Conservation (phyloP, 2,113 vertebrate species). For the Beaufortia kweichowensis region DNA sequence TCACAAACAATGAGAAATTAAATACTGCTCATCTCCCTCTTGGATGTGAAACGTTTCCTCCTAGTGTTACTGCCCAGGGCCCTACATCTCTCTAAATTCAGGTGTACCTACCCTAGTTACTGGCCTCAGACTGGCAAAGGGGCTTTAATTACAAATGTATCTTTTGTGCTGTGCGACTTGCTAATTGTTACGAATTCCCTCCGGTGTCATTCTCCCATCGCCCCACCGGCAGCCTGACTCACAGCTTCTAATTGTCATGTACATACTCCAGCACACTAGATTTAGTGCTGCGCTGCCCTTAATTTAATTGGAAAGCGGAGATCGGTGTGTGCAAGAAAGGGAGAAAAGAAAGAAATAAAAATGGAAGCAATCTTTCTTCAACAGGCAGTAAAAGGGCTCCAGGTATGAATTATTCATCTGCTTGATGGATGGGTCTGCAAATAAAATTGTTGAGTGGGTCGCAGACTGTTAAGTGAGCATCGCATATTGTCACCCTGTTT, state of each 20-base stretch:
- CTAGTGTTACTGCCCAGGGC: conserved; percentile 11
- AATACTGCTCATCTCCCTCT: conserved; percentile 19
- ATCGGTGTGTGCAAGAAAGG: conserved; percentile 60
- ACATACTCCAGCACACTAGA: conserved; percentile 70
- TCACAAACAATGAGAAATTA: conserved; percentile 13
- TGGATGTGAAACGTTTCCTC: conserved; percentile 23
- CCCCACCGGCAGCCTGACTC: conserved; percentile 27
- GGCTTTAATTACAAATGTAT: conserved; percentile 46
- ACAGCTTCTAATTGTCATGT: conserved; percentile 76
- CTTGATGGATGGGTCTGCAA: conserved; percentile 76
- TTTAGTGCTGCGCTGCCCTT: conserved; percentile 76
- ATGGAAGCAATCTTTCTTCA: conserved; percentile 77
- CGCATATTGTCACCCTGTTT: conserved; percentile 72
- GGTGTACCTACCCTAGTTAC: conserved; percentile 21
- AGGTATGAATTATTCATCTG: conserved; percentile 76
- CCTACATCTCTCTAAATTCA: not conserved
- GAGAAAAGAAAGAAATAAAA: conserved; percentile 76
- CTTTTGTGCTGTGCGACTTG: conserved; percentile 28
- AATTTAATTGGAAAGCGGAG: conserved; percentile 79
- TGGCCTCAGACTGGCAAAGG: conserved; percentile 26
- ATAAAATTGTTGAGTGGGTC: conserved; percentile 59
- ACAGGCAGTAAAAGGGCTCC: conserved; percentile 73
- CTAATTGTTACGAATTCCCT: conserved; percentile 52
- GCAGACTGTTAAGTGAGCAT: conserved; percentile 66
- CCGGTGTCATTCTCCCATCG: conserved; percentile 24